phyloP scores from a whole-genome alignment of 1,140 invertebrate species.

The Trypoxylus dichotomus region DNA sequence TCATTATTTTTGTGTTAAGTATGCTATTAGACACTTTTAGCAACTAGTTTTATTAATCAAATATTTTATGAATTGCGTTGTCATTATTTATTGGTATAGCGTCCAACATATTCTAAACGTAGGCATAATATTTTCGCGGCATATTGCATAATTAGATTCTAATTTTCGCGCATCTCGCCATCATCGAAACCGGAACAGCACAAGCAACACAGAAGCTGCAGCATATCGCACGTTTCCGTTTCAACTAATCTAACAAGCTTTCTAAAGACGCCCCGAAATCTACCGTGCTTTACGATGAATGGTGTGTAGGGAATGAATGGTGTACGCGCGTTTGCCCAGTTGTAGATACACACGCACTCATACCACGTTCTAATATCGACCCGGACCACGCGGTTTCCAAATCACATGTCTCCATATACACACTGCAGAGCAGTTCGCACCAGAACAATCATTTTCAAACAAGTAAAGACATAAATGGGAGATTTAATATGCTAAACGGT shows the following conservation, averaged over 20 bases:
- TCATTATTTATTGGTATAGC: no score
- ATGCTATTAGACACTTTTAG: no score
- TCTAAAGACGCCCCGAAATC: conserved; percentile 15
- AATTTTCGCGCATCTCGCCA: no score
- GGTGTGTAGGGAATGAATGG: conserved; percentile 40
- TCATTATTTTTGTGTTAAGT: no score
- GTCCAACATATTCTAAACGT: no score
- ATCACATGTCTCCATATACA: not conserved
- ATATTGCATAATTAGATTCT: no score
- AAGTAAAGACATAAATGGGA: not conserved
- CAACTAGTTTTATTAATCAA: no score
- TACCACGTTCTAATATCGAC: conserved; percentile 40
- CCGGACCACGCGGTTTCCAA: conserved; percentile 39
- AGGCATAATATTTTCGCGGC: no score
- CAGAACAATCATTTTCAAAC: not conserved
- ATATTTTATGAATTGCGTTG: no score
- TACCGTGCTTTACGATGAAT: conserved; percentile 34
- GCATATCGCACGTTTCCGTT: not conserved
- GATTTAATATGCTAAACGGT: not conserved
- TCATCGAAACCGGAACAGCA: no score
- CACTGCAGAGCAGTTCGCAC: not conserved
- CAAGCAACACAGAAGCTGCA: not conserved
- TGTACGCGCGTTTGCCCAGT: conserved; percentile 31
- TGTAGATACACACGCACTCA: conserved; percentile 40
- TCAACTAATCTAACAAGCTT: not conserved